A percentile compares a stretch with the other conserved stretches of the same genome.
Conservation (phyloP, 1,140 invertebrate genomes). For the Spodoptera frugiperda region DNA sequence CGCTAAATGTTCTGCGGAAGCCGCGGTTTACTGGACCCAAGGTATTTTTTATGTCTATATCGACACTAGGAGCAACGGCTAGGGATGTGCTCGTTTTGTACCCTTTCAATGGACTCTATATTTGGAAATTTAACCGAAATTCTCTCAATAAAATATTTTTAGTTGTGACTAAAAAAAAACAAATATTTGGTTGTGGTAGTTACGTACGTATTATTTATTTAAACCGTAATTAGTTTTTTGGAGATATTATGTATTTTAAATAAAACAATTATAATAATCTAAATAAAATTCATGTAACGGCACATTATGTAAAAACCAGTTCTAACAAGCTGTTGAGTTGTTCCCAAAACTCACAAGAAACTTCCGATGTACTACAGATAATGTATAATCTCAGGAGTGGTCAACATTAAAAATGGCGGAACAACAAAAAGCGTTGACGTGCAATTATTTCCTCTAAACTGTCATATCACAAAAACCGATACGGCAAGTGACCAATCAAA, state of each 20-base stretch:
- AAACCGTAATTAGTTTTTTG: too few species aligned
- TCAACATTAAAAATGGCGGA: conserved; percentile 4
- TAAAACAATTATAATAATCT: too few species aligned
- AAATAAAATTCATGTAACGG: too few species aligned
- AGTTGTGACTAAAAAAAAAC: too few species aligned
- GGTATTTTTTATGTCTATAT: conserved; percentile 9
- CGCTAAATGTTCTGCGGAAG: conserved; percentile 36
- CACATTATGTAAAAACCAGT: background rate
- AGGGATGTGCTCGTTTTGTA: conserved; percentile 3
- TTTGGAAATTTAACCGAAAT: background rate
- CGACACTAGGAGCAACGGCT: background rate
- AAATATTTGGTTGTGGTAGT: too few species aligned
- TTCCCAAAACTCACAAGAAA: too few species aligned
- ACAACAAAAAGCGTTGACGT: background rate
- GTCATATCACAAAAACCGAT: background rate
- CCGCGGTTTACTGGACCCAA: background rate
- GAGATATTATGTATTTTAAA: too few species aligned
- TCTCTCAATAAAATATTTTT: too few species aligned
- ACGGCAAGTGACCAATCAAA: background rate
- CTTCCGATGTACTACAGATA: too few species aligned
- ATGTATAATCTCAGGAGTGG: background rate
- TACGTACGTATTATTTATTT: too few species aligned
- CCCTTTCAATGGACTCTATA: background rate
- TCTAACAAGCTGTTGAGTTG: background rate
- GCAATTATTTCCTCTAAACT: conserved; percentile 1